Conservation (phyloP, 2,797 vertebrate genomes). For the Glyptemys insculpta region DNA sequence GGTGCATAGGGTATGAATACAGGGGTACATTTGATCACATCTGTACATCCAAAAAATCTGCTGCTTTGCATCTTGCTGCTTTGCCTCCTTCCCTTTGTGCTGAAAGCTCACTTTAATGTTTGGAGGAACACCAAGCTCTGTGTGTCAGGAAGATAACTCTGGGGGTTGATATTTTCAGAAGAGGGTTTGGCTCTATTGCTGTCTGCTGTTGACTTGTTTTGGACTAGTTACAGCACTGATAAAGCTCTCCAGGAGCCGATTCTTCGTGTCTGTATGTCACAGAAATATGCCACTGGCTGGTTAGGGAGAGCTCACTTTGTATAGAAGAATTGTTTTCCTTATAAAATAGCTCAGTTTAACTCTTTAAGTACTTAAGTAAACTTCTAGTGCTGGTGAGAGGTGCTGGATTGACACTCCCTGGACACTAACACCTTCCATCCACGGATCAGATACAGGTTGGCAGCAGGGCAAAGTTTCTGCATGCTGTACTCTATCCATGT, state of each 20-base stretch:
- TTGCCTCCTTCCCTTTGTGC: not conserved
- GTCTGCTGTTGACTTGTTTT: constrained; percentile 32
- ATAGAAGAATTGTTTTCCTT: not conserved
- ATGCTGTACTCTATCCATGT: not conserved
- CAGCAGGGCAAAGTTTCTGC: not conserved
- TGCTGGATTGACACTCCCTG: not conserved
- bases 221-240: constrained; percentile 51
- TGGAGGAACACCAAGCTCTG: constrained; percentile 14
- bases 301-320: not conserved
- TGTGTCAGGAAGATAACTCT: constrained; percentile 33
- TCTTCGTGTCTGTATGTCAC: not conserved
- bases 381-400: not conserved
- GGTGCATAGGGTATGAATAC: not conserved
- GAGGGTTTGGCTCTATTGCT: constrained; percentile 22
- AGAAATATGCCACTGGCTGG: not conserved
- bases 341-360: not conserved
- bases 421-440: not conserved
- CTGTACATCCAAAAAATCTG: not conserved
- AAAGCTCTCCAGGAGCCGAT: constrained; percentile 15
- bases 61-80: constrained; percentile 1
- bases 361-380: not conserved
- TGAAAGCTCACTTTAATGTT: constrained; percentile 21
- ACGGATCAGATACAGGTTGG: not conserved
- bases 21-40: not conserved
- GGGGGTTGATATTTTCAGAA: not conserved